Evolutionary conservation across 1,140 invertebrate species (phyloP), one percentile per base, ranked within the genome.

Genomic region (Drosophila ananassae): DNA sequence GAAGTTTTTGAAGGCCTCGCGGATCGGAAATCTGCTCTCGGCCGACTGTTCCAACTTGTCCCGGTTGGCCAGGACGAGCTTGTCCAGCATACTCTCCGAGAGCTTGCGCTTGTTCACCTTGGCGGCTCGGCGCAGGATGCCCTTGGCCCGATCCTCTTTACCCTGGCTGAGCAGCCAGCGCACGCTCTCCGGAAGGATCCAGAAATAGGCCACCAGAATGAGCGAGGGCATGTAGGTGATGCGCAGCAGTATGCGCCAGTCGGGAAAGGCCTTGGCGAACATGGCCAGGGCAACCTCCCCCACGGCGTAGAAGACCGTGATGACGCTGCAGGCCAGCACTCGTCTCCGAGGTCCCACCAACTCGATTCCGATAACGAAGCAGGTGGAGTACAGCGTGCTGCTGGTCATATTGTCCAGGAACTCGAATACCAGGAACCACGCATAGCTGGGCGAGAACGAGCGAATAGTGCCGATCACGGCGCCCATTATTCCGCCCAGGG

Each of bases 111-210:
- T 94, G 74, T 98, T 98, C 54, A 96, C 94, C 76, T 93, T 93
- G 0, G 95, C 95, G 13, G 95, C 95, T 78, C 93, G 94, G 1
- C 92, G 92, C 6, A 95, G 90, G n/a, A 95, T 92, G 12, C 89
- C 83, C 54, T 93, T 93, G 4, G 95, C 95, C 69, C 95, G 93
- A 1, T 94, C 92, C 39, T 94, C 94, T 69, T 94, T 94, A 4
- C 94, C 94, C 63, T 95, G 95, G 2, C 95, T 94, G 30, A 97
- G 85, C 5, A 96, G 92, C 96, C 96, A 97, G 68, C 96, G 93
- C n/a, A 95, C 92, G 24, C 94, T 95, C 90, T 95, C 95, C 1
- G 94, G 93, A 2, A 95, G 64, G 41, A 95, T 79, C 92, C 94
- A 94, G 34, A 93, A 93, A 79, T 95, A 94, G 1, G 93, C 79